Base-by-base conservation (phyloP, 2,888 invertebrate genomes). In the Thelaira solivaga region DNA sequence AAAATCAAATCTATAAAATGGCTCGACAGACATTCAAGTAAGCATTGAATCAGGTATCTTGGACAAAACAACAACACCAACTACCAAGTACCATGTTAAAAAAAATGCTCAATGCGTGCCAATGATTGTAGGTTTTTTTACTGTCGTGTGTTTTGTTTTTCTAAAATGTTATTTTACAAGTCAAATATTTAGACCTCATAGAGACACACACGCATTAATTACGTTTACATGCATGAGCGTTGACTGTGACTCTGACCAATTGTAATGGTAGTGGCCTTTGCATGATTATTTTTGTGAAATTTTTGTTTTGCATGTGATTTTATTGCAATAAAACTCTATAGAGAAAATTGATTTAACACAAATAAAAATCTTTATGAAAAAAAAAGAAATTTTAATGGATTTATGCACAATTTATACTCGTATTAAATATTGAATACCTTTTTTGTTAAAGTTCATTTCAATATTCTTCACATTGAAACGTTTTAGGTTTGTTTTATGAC, bases 61-160 rank as follows among this genome's bases (percentile, higher is more conserved):
- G 29, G 59, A 29, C 34, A 59, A 76, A 64, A 59, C 59, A 57
- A 65, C 8, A 20, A 16, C 22, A 22, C 6, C 26, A 31, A 16
- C 18, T 59, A 41, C 26, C 7, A 49, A 62, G 51, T 7, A 39
- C 55, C 57, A 57, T 57, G 51, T 51, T n/a, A n/a, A 64, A 64
- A 41, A 18, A 64, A 67, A 67, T 49, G 51, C 18, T 45, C 8
- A 62, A 67, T 73, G 77, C 77, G 73, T 77, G 77, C 62, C 62
- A 77, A 77, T 68, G 73, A 62, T 68, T 73, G 73, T 36, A 62
- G 16, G 55, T 57, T 73, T 47, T 68, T 49, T 29, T 29, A 4
- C 11, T 7, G 31, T 22, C 20, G 29, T 41, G 18, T 57, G 10
- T 55, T 55, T 4, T n/a, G 10, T 26, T 49, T 68, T 36, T 8